Percentiles rank a stretch among this genome's conserved stretches.
These are phyloP conservation scores for Erannis defoliaria DNA, from an alignment of 2,888 invertebrate genomes.

Conservation along the genomic window DNA sequence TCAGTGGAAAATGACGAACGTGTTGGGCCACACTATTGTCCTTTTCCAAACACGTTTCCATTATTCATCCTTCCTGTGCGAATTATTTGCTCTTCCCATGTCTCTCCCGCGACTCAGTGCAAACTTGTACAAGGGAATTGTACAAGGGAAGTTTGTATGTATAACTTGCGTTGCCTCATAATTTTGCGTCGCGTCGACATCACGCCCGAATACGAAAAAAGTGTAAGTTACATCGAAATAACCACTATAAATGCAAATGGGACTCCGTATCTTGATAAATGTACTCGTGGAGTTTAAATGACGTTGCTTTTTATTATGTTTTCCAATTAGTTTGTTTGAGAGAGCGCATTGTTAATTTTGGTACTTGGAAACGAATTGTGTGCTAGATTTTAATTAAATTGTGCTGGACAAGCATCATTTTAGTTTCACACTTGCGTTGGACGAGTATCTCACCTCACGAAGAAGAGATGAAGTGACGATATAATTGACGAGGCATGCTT, in stretches of 20 bases:
- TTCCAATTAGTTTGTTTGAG: conserved; percentile 16
- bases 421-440: too few species aligned
- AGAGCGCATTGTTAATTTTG: neutral
- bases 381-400: neutral
- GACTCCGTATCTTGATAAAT: conserved; percentile 43
- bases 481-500: too few species aligned
- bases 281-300: conserved; percentile 33
- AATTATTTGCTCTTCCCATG: neutral
- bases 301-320: conserved; percentile 21
- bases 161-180: conserved; percentile 20
- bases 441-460: too few species aligned
- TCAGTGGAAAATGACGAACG: too few species aligned
- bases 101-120: conserved; percentile 2
- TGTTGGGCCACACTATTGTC: neutral
- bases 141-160: conserved; percentile 19
- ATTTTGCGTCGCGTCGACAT: conserved; percentile 18
- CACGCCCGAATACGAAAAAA: conserved; percentile 31
- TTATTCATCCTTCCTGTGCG: neutral
- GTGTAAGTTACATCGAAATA: conserved; percentile 36
- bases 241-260: conserved; percentile 52
- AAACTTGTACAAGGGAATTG: conserved; percentile 13
- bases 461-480: too few species aligned
- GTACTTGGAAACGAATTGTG: neutral
- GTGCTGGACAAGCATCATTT: too few species aligned
- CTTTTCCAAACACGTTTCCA: too few species aligned